phyloP scores from a whole-genome alignment of 2,113 vertebrate genomes.

The Pachyramphus minor region DNA sequence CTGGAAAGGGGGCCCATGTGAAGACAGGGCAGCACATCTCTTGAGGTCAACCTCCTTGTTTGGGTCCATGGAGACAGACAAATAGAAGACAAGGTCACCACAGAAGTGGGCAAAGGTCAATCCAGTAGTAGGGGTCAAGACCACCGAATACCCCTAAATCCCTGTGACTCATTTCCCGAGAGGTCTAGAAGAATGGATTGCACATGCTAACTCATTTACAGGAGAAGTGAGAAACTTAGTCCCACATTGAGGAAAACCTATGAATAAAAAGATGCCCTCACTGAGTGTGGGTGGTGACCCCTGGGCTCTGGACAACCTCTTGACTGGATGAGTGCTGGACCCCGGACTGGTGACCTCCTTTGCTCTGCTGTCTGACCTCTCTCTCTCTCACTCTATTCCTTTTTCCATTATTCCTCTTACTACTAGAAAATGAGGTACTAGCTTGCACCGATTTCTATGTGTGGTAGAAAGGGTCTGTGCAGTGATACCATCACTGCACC shows the following conservation, averaged over 20 bases:
- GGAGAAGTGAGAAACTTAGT: neutral
- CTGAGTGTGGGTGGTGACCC: neutral
- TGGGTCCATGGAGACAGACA: neutral
- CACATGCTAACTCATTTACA: neutral
- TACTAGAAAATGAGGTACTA: neutral
- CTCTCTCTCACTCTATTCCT: neutral
- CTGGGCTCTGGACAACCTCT: neutral
- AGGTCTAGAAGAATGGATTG: neutral
- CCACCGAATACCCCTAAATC: neutral
- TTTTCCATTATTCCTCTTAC: neutral
- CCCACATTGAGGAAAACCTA: neutral
- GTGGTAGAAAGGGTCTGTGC: neutral
- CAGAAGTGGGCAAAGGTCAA: neutral
- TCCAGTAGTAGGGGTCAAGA: neutral
- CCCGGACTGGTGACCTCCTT: neutral
- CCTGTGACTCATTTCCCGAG: neutral
- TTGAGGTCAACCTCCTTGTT: neutral
- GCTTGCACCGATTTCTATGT: neutral
- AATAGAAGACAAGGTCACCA: neutral
- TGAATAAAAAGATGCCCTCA: neutral
- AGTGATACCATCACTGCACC: neutral
- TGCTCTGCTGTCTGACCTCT: neutral
- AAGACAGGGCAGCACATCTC: neutral
- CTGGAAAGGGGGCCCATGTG: accelerated
- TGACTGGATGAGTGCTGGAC: neutral